Base-by-base conservation (phyloP, 2,888 invertebrate genomes). In the Autographa pulchrina region DNA sequence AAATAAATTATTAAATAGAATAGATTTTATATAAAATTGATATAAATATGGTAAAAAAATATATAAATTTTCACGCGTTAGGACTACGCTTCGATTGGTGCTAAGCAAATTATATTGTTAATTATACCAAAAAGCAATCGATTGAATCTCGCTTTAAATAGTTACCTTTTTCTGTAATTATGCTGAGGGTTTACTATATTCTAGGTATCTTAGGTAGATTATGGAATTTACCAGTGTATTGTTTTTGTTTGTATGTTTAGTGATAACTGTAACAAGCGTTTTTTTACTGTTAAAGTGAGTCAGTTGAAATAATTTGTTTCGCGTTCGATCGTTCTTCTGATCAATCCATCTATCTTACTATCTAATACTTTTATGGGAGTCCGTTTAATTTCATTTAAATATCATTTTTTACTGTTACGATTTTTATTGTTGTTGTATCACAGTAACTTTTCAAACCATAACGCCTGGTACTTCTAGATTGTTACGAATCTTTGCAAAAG, bases 1-100 rank as follows among this genome's bases (percentile, higher is more conserved):
- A 81, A 71, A 60, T 64, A 68, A 67, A 61, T 20, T 59, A 64
- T 66, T 56, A 43, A 72, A 56, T 76, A 76, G 69, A 56, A 38
- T 83, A 83, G 77, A 80, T 81, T 83, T 85, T 74, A 66, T 77
- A 84, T 75, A 86, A 82, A 82, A 84, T 31, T 65, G 38, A 62
- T 64, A 69, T 54, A 73, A 74, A 71, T 62, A 75, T 69, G 56
- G 63, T 76, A 78, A 74, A 85, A 83, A 85, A 84, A 72, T 54
- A 60, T 62, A 72, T 65, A 77, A 66, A 76, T 72, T 62, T 78
- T 73, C 8, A 65, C 63, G 38, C 59, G 54, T 76, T 72, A 70
- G 25, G 71, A 72, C 62, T 88, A 90, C 85, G 89, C 91, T 90
- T 90, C 86, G 77, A 79, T 88, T 88, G 91, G 91, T 91, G 92